Percentiles rank a stretch among this genome's conserved stretches.
Conservation (phyloP, 92 coral and sea anemone species). For the Porites rus region DNA sequence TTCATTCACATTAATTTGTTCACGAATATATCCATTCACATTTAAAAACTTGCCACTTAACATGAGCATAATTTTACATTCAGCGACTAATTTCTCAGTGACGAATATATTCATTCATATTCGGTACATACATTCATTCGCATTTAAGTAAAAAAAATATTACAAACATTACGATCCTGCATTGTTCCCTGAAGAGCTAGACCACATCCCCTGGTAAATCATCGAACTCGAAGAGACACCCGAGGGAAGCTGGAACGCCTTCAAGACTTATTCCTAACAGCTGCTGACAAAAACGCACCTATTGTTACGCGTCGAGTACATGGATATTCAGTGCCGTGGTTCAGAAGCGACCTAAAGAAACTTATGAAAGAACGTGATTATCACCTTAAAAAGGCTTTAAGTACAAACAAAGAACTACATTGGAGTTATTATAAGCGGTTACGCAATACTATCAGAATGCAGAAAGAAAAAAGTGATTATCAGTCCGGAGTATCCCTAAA, state of each 20-base stretch:
- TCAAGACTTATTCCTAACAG: conserved; percentile 55
- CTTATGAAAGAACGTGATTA: conserved; percentile 61
- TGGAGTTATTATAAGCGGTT: conserved; percentile 62
- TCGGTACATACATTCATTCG: too few species aligned
- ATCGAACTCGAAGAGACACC: conserved; percentile 28
- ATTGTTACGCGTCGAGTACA: conserved; percentile 46
- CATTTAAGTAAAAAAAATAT: not conserved
- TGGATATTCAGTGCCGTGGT: conserved; percentile 68
- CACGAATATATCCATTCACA: too few species aligned
- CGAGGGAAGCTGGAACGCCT: conserved; percentile 44
- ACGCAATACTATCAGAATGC: conserved; percentile 52
- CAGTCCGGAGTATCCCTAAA: too few species aligned
- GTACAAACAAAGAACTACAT: conserved; percentile 62
- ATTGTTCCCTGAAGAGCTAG: conserved; percentile 24
- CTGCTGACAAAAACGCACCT: conserved; percentile 54
- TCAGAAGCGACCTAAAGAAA: conserved; percentile 53
- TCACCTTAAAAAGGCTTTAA: conserved; percentile 63
- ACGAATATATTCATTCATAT: too few species aligned
- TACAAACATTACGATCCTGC: conserved; percentile 46
- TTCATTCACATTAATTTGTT: too few species aligned
- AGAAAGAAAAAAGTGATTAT: conserved; percentile 37
- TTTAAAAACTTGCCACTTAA: too few species aligned
- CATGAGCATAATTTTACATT: too few species aligned
- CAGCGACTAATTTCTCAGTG: too few species aligned
- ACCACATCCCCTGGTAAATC: conserved; percentile 44